phyloP scores from a whole-genome alignment of 2,888 invertebrate species.

The Desoria tigrina region DNA sequence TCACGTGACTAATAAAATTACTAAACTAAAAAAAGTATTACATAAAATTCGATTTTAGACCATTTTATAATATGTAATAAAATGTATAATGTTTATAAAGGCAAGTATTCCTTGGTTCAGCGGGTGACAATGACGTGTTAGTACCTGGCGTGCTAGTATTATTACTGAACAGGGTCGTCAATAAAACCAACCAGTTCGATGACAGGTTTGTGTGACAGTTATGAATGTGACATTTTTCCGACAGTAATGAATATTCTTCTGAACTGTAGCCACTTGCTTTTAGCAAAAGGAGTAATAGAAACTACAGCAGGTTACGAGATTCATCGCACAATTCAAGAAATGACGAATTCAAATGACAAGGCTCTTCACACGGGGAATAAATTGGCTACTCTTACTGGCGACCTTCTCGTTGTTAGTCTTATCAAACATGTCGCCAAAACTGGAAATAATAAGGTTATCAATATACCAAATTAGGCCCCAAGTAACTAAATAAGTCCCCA shows the following conservation, averaged over 20 bases:
- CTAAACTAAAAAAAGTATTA: no score
- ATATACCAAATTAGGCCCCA: not conserved
- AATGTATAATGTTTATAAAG: no score
- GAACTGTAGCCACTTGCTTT: conserved; percentile 11
- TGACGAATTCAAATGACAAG: not conserved
- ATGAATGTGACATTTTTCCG: not conserved
- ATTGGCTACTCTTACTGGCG: conserved; percentile 22
- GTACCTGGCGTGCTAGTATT: not conserved
- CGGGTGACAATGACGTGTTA: not conserved
- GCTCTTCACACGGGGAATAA: conserved; percentile 20
- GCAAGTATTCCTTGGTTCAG: no score
- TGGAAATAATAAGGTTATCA: conserved; percentile 22
- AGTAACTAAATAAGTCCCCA: not conserved
- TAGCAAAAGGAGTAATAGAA: conserved; percentile 19
- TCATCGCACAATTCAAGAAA: conserved; percentile 25
- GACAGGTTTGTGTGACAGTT: not conserved
- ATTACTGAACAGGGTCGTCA: conserved; percentile 3
- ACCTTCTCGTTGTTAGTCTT: conserved; percentile 19
- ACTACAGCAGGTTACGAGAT: conserved; percentile 27
- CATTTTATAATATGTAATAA: no score
- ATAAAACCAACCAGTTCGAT: not conserved
- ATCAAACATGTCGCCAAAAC: conserved; percentile 17
- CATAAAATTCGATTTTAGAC: no score
- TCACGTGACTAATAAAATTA: no score
- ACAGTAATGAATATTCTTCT: not conserved